Base-by-base conservation (phyloP, 2,888 invertebrate genomes). In the Osedax fenrisi region DNA sequence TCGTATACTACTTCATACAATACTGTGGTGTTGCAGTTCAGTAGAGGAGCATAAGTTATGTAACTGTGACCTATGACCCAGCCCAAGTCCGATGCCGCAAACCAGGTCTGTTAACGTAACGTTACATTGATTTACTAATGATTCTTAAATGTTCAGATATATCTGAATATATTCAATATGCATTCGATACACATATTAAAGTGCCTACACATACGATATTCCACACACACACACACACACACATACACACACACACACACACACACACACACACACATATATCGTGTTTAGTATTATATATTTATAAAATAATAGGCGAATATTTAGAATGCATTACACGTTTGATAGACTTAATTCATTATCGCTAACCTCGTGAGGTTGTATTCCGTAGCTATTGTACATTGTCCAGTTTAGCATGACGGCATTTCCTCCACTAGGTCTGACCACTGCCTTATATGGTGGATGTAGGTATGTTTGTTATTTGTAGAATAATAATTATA, bases 21-120 rank as follows among this genome's bases (percentile, higher is more conserved):
- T 3, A 85, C 78, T 26, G 83, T 81, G 0, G 93, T 93, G 64
- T 89, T 86, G 0, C 93, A 91, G 78, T 90, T 89, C 0, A 92
- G 85, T 2, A 94, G 86, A 0, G 94, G 94, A 0, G 90, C 94
- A 80, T 94, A 95, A 83, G 92, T 92, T 79, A 94, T 94, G 83
- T 93, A 95, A 0, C 93, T 94, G 82, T 93, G 94, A 0, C 94
- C 94, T 0, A 94, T 94, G 0, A 94, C 94, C 85, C 85, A 85
- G 24, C 85, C 85, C 0, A 85, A 80, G 79, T 85, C 61, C 61
- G 94, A 94, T 0, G 92, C 92, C 17, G 90, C 90, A 92, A 94
- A 95, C 90, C 94, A 94, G 27, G 90, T 88, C 83, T 83, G 77
- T 13, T n/a, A n/a, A n/a, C n/a, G 76, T 64, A 69, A n/a, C 26